Percentiles rank a stretch among this genome's conserved stretches.
Conservation (phyloP, 2,113 vertebrate species). For the Cephalophus harveyi region DNA sequence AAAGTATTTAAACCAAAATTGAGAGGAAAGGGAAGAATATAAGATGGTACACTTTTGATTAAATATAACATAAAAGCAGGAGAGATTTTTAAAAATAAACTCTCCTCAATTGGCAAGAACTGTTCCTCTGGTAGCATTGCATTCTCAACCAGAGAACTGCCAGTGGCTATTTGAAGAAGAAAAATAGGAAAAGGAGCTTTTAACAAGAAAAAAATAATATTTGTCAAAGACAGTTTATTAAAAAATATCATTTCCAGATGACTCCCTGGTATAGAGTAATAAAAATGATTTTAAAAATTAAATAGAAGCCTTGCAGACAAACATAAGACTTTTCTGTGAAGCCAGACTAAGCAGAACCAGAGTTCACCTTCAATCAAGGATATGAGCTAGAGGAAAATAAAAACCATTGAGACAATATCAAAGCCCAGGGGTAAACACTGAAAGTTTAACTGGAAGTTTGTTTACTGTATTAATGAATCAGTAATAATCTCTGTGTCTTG, state of each 20-base stretch:
- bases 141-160: not conserved
- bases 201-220: not conserved
- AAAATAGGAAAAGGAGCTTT: conserved; percentile 17
- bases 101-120: not conserved
- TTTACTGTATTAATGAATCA: not conserved
- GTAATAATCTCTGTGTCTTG: not conserved
- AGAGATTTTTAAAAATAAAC: not conserved
- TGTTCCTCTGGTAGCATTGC: not conserved
- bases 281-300: conserved; percentile 54
- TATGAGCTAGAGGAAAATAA: not conserved
- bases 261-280: conserved; percentile 34
- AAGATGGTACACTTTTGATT: not conserved
- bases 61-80: not conserved
- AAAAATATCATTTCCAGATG: not conserved
- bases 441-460: not conserved
- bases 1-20: conserved; percentile 28
- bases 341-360: not conserved
- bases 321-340: not conserved
- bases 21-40: not conserved
- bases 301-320: conserved; percentile 7
- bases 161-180: conserved; percentile 6
- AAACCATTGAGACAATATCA: not conserved
- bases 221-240: conserved; percentile 44
- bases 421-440: not conserved
- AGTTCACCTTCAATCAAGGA: not conserved